A percentile compares a stretch with the other conserved stretches of the same genome.
Conservation (phyloP, 2,113 vertebrate species). For the Isurus oxyrinchus region DNA sequence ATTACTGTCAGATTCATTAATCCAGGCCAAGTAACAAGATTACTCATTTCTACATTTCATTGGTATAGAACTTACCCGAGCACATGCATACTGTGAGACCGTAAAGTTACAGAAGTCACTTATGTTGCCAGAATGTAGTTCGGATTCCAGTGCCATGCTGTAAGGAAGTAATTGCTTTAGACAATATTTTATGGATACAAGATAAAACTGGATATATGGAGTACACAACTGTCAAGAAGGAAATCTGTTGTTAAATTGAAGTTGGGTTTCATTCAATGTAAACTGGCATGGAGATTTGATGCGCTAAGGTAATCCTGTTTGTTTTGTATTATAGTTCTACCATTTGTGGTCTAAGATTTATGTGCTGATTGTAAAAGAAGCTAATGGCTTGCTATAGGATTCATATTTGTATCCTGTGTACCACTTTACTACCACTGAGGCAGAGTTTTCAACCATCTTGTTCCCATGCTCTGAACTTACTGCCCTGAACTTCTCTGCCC, state of each 20-base stretch:
- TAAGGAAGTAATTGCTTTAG: neutral
- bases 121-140: conserved; percentile 2
- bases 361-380: neutral
- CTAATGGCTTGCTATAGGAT: neutral
- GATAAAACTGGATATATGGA: neutral
- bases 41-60: neutral
- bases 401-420: neutral
- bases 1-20: neutral
- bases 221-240: neutral
- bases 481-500: neutral
- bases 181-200: neutral
- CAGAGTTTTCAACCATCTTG: too few relatives aligned
- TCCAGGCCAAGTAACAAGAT: neutral
- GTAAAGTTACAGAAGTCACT: conserved; percentile 12
- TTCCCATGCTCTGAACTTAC: too few relatives aligned
- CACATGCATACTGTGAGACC: neutral
- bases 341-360: neutral
- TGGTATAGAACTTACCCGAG: neutral
- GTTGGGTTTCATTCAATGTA: neutral
- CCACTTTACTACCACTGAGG: neutral
- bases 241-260: neutral
- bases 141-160: neutral
- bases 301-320: neutral
- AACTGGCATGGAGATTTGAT: neutral
- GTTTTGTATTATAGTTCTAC: neutral